phyloP scores from a whole-genome alignment of 2,888 invertebrate species.

The Teleiodes luculella region DNA sequence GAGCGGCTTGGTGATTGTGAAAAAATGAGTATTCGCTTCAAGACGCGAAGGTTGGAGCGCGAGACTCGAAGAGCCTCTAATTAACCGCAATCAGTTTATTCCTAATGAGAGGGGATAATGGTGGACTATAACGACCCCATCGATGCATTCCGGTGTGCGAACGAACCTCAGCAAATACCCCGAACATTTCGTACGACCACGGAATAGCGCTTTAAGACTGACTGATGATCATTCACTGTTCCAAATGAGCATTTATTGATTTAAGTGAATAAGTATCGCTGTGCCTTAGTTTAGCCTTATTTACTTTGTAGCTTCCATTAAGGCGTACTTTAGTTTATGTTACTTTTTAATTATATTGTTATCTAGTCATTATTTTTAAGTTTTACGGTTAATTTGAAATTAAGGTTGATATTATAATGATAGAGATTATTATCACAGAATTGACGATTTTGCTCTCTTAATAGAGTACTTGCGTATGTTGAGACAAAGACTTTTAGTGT shows the following conservation, averaged over 20 bases:
- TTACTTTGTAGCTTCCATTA: constrained; percentile 50
- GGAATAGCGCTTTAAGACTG: constrained; percentile 70
- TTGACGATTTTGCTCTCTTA: neutral
- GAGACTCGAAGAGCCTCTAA: constrained; percentile 70
- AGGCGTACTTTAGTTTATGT: constrained; percentile 38
- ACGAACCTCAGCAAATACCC: constrained; percentile 58
- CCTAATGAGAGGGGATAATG: constrained; percentile 77
- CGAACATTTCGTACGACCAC: constrained; percentile 62
- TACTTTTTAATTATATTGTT: constrained; percentile 60
- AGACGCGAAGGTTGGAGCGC: constrained; percentile 60
- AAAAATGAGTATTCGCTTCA: constrained; percentile 71
- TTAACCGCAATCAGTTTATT: constrained; percentile 79
- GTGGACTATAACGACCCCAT: constrained; percentile 72
- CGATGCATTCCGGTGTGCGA: constrained; percentile 69
- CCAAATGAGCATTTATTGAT: constrained; percentile 55
- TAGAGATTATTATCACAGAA: neutral
- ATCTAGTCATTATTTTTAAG: constrained; percentile 72
- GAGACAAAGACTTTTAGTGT: constrained; percentile 72
- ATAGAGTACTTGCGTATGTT: constrained; percentile 31
- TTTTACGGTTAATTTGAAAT: constrained; percentile 28
- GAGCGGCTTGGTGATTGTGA: constrained; percentile 72
- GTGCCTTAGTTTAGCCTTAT: constrained; percentile 70
- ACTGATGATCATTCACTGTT: constrained; percentile 2
- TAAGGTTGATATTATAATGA: neutral
- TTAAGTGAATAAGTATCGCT: constrained; percentile 63